These are phyloP conservation scores for Troides helena DNA, from an alignment of 2,888 invertebrate species.

Conservation along the genomic window DNA sequence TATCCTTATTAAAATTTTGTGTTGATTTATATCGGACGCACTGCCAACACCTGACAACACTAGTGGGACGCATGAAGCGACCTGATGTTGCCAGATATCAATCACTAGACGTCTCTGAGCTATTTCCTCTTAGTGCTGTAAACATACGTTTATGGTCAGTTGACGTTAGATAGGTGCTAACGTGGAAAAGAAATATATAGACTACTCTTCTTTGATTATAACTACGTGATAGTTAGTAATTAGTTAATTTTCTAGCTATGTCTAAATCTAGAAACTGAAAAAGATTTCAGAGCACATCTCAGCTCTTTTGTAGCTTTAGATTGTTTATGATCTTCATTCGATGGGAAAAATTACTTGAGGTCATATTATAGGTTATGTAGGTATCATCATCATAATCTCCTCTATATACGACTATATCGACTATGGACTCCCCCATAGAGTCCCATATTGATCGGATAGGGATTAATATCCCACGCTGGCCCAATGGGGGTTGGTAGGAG, in stretches of 20 bases:
- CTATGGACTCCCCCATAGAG: no score
- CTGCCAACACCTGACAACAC: slow-evolving; percentile 45
- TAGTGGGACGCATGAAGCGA: neutral
- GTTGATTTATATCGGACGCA: slow-evolving; percentile 45
- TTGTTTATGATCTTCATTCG: no score
- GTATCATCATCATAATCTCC: neutral
- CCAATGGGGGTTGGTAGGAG: no score
- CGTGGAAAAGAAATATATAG: no score
- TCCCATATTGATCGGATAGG: no score
- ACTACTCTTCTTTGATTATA: no score
- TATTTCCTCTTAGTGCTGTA: slow-evolving; percentile 24
- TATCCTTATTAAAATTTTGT: slow-evolving; percentile 39
- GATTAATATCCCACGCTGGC: no score
- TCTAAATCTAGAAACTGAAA: no score
- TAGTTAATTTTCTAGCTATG: no score
- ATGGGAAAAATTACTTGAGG: neutral
- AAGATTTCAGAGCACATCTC: no score
- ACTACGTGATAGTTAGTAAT: no score
- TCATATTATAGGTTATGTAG: neutral
- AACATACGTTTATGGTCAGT: slow-evolving; percentile 5
- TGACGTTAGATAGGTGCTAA: neutral
- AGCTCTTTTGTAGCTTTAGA: neutral
- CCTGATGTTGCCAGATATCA: slow-evolving; percentile 25
- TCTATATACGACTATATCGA: no score
- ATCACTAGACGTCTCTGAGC: slow-evolving; percentile 21